phyloP scores from a whole-genome alignment of 2,113 vertebrate genomes.

The Zootoca vivipara region DNA sequence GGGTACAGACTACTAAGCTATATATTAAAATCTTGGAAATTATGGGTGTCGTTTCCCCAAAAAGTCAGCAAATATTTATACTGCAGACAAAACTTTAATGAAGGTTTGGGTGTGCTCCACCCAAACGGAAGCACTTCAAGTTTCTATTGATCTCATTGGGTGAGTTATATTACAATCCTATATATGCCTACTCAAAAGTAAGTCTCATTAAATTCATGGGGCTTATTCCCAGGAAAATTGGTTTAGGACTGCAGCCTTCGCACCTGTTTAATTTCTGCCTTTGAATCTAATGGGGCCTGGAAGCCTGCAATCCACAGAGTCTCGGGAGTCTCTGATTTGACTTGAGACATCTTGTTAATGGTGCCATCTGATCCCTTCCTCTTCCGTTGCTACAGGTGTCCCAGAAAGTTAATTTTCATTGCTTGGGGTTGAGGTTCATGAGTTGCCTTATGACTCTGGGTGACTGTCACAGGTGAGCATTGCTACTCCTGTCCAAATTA shows the following conservation, averaged over 20 bases:
- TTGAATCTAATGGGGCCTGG: background rate
- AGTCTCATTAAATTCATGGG: background rate
- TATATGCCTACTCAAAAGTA: background rate
- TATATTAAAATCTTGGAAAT: no score
- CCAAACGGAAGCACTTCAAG: background rate
- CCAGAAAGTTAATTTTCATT: no score
- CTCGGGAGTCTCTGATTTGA: no score
- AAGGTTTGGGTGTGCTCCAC: background rate
- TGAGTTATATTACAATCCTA: background rate
- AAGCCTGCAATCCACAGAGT: background rate
- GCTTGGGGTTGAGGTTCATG: no score
- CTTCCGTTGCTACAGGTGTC: no score
- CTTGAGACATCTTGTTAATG: no score
- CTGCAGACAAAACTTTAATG: background rate
- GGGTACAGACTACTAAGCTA: no score
- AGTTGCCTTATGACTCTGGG: no score
- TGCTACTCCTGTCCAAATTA: no score
- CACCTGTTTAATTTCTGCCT: background rate
- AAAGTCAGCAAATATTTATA: background rate
- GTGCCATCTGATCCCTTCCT: no score
- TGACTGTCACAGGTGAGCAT: no score
- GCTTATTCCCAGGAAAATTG: background rate
- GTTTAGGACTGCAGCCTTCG: background rate
- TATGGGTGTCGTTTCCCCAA: no score
- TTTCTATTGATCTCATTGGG: background rate